Base-by-base conservation (phyloP, 2,113 vertebrate species). In the Gnathonemus longibarbis region DNA sequence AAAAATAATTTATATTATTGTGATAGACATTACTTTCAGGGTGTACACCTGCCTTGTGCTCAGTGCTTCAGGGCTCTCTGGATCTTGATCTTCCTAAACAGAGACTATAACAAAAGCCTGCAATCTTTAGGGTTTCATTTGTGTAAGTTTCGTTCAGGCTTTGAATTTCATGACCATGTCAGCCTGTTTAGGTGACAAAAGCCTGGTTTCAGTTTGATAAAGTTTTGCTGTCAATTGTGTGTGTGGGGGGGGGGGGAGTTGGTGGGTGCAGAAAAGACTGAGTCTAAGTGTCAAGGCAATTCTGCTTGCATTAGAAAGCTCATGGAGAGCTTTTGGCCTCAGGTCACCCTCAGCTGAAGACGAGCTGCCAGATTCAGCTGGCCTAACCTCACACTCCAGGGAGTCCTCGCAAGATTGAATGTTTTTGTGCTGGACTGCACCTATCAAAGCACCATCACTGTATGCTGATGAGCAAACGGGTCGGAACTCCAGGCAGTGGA, bases 401-500 rank as follows among this genome's bases (percentile, higher is more conserved):
- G 92, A 94, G 92, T 93, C 92, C 92, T 86, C 91, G 85, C 90
- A 92, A 86, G 89, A 90, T 66, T 88, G 50, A 88, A 77, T 90
- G 84, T 88, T 91, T 74, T 88, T 90, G 66, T 89, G 88, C 88
- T 88, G 91, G 92, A 94, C 94, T 93, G 89, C 94, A 92, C 89
- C 89, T 92, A 93, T 92, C 88, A 93, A 93, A 93, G 94, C 94
- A 95, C 93, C 93, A 93, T 91, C 94, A 94, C 94, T 94, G 93
- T 95, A 95, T 95, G 91, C 93, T 92, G 89, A 92, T 31, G 91
- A 92, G 93, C 92, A 94, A 91, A 94, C 93, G 92, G 92, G 94
- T 94, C 92, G 93, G 94, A 94, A 93, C 39, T 90, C 91, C 87
- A 27, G 31, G 3, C 90, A n/a, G 90, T 3, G 84, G 91, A 93